These are phyloP conservation scores for Heteromurus nitidus DNA, from an alignment of 2,888 invertebrate genomes.

Conservation along the genomic window DNA sequence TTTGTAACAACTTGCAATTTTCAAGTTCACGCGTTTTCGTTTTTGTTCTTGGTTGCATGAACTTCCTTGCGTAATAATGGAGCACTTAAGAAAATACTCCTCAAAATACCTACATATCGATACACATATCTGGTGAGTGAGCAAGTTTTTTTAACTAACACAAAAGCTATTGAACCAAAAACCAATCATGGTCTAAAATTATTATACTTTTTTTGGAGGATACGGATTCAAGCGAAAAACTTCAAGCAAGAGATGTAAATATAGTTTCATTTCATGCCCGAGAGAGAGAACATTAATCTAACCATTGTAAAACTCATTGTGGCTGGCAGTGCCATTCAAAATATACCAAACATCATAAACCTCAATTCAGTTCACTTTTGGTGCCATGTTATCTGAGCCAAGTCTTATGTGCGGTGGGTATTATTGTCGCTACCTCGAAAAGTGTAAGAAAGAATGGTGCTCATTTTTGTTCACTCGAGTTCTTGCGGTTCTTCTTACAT, in stretches of 20 bases:
- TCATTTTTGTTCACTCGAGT: neutral
- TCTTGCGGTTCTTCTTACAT: neutral
- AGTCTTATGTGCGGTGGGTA: neutral
- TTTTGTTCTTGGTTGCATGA: neutral
- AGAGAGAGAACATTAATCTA: too few species aligned
- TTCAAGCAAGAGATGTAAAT: too few species aligned
- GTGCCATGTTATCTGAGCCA: too few species aligned
- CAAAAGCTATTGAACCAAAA: slow-evolving; percentile 28
- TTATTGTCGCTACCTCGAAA: neutral
- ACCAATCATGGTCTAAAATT: slow-evolving; percentile 12
- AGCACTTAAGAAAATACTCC: neutral
- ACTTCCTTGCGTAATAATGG: slow-evolving; percentile 18
- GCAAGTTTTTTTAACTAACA: too few species aligned
- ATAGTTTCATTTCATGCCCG: too few species aligned
- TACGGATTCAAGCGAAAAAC: too few species aligned
- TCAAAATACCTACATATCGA: neutral
- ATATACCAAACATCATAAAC: slow-evolving; percentile 8
- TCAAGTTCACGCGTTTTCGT: neutral
- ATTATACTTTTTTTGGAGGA: too few species aligned
- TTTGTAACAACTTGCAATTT: neutral
- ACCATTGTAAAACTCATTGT: too few species aligned
- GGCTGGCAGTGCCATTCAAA: slow-evolving; percentile 19
- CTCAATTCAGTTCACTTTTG: slow-evolving; percentile 8
- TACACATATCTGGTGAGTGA: too few species aligned
- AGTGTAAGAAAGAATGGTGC: too few species aligned